phyloP scores from a whole-genome alignment of 2,888 invertebrate genomes.

The Punctoribates punctum region DNA sequence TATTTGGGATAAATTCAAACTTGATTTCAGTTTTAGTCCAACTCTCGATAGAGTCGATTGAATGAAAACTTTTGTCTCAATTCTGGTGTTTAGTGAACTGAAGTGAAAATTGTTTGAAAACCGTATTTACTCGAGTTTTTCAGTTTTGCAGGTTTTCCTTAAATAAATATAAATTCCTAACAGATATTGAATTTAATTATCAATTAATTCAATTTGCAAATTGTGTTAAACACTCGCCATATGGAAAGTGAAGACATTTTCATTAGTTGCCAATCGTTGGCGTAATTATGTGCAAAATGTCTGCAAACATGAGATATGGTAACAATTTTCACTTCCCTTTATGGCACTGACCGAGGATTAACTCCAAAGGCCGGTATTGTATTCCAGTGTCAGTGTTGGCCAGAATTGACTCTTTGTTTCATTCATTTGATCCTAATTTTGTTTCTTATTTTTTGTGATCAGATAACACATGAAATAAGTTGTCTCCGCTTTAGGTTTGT shows the following conservation, averaged over 20 bases:
- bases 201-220: neutral
- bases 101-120: no score
- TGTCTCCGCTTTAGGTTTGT: neutral
- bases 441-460: neutral
- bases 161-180: no score
- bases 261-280: neutral
- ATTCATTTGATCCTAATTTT: neutral
- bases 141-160: no score
- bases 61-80: no score
- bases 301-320: neutral
- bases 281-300: neutral
- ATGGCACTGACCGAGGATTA: neutral
- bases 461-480: slow-evolving; percentile 12
- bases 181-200: no score
- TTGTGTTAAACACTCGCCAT: neutral
- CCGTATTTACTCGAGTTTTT: no score
- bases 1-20: no score
- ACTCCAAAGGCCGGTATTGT: neutral
- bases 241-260: neutral
- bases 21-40: no score
- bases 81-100: no score
- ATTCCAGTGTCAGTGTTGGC: neutral
- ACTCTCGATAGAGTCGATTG: no score
- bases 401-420: neutral
- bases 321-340: neutral